These are phyloP conservation scores for Plemyria rubiginata DNA, from an alignment of 2,888 invertebrate species.

Conservation along the genomic window DNA sequence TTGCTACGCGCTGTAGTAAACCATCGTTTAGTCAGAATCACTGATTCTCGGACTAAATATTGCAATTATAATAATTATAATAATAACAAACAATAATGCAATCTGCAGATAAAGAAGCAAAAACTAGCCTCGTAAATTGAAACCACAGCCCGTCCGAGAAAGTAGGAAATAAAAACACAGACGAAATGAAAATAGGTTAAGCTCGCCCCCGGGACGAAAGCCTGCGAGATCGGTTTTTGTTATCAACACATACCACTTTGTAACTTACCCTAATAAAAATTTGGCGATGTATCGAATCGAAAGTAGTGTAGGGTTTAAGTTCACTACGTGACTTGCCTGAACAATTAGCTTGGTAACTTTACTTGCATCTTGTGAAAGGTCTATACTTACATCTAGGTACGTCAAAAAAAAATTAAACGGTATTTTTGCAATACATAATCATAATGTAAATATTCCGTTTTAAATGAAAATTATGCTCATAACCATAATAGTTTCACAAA, in stretches of 20 bases:
- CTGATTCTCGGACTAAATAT: no score
- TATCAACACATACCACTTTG: constrained; percentile 54
- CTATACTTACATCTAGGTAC: no score
- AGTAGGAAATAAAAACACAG: constrained; percentile 66
- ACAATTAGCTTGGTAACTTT: constrained; percentile 34
- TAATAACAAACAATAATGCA: no score
- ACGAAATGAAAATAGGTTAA: constrained; percentile 76
- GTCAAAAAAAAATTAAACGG: not conserved
- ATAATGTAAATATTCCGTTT: no score
- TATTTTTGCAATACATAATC: no score
- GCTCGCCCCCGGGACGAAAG: constrained; percentile 59
- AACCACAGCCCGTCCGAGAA: constrained; percentile 61
- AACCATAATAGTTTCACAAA: no score
- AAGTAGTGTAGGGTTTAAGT: constrained; percentile 44
- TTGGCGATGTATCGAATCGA: constrained; percentile 53
- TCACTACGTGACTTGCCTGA: constrained; percentile 45
- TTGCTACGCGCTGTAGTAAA: no score
- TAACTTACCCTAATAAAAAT: constrained; percentile 56
- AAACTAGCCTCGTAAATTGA: constrained; percentile 58
- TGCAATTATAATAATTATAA: no score
- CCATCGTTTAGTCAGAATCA: no score
- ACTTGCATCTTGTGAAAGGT: constrained; percentile 8
- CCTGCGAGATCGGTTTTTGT: constrained; percentile 60
- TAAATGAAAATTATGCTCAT: no score
- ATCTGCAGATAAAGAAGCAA: constrained; percentile 13